Percentiles rank a stretch among this genome's conserved stretches.
phyloP scores from a whole-genome alignment of 2,888 invertebrate genomes.

The Perdita meconis region DNA sequence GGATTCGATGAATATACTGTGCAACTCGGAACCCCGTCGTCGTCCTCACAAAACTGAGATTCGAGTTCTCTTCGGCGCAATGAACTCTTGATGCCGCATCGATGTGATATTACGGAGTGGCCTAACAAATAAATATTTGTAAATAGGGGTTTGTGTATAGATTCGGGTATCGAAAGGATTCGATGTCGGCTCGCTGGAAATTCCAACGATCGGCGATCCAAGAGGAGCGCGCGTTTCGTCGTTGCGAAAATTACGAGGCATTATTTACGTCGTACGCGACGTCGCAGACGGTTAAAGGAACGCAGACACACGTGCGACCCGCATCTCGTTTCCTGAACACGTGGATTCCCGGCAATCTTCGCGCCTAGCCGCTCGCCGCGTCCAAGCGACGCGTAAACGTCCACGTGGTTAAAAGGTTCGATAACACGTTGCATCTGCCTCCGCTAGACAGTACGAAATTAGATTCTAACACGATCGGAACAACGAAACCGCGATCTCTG shows the following conservation, averaged over 20 bases:
- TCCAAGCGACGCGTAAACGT: slow-evolving; percentile 64
- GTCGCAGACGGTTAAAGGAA: slow-evolving; percentile 52
- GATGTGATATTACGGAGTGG: too few relatives aligned
- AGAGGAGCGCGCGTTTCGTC: slow-evolving; percentile 11
- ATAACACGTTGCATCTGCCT: slow-evolving; percentile 73
- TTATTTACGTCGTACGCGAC: slow-evolving; percentile 48
- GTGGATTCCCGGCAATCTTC: slow-evolving; percentile 67
- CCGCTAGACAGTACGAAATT: slow-evolving; percentile 58
- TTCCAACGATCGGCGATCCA: slow-evolving; percentile 5
- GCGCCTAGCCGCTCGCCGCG: slow-evolving; percentile 29
- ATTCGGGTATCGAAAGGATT: background rate
- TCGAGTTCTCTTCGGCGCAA: slow-evolving; percentile 29
- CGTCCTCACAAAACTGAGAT: background rate
- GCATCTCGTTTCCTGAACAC: slow-evolving; percentile 76
- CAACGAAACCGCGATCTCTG: slow-evolving; percentile 29
- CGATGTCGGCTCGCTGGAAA: background rate
- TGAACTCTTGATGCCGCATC: too few relatives aligned
- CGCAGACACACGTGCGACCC: slow-evolving; percentile 69
- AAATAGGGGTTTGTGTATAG: background rate
- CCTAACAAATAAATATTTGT: background rate
- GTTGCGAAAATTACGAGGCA: slow-evolving; percentile 47
- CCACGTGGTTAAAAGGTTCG: slow-evolving; percentile 74
- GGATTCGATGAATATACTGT: slow-evolving; percentile 43
- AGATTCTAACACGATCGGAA: slow-evolving; percentile 56
- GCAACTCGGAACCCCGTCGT: background rate